phyloP scores from a whole-genome alignment of 2,113 vertebrate species.

The Cariama cristata region DNA sequence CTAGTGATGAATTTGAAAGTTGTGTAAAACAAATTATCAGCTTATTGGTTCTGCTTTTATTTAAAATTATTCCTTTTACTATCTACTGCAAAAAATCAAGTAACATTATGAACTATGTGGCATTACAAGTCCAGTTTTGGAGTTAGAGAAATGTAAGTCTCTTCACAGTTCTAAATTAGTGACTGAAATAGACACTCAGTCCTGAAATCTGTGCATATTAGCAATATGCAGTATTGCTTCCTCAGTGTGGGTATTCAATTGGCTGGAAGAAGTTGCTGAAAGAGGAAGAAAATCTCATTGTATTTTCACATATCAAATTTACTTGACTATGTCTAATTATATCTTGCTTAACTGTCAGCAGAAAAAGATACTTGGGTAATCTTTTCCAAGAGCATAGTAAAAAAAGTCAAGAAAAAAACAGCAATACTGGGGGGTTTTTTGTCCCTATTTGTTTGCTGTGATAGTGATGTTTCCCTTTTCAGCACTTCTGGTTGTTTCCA shows the following conservation, averaged over 20 bases:
- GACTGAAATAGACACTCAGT: not conserved
- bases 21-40: not conserved
- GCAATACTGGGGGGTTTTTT: not conserved
- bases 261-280: conserved; percentile 31
- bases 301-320: conserved; percentile 44
- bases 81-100: not conserved
- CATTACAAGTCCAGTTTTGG: not conserved
- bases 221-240: not conserved
- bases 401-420: not conserved
- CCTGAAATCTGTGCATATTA: not conserved
- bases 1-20: not conserved
- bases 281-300: conserved; percentile 44
- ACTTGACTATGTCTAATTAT: conserved; percentile 46
- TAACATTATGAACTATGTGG: not conserved
- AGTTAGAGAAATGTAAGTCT: not conserved
- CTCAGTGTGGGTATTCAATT: not conserved
- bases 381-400: conserved; percentile 1
- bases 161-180: not conserved
- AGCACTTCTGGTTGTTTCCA: not conserved
- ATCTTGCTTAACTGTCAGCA: not conserved
- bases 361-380: conserved; percentile 49
- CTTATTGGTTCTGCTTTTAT: not conserved
- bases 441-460: not conserved
- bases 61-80: not conserved
- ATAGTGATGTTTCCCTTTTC: not conserved